Conservation (phyloP, 2,797 vertebrate species). For the Gila robusta region DNA sequence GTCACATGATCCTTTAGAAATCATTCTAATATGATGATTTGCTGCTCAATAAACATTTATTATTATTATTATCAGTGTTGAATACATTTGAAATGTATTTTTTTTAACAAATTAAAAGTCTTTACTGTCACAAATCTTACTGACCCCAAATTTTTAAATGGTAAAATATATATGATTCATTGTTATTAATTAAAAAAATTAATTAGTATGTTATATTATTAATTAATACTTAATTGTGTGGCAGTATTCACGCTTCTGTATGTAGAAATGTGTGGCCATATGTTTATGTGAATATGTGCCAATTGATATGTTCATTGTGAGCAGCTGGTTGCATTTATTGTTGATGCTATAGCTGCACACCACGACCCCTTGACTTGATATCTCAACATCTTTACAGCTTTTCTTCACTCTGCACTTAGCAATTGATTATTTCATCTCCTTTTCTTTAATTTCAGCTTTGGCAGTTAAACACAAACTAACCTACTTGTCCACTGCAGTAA, state of each 20-base stretch:
- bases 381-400: neutral
- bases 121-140: neutral
- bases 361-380: conserved; percentile 22
- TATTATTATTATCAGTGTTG: neutral
- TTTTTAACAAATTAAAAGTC: too few species aligned
- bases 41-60: neutral
- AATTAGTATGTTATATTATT: neutral
- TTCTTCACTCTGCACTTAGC: too few species aligned
- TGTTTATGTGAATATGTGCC: conserved; percentile 24
- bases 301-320: conserved; percentile 18
- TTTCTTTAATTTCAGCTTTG: neutral
- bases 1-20: neutral
- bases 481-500: neutral
- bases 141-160: neutral
- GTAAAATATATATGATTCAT: neutral
- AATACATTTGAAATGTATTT: neutral
- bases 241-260: neutral
- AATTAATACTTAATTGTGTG: neutral
- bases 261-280: neutral
- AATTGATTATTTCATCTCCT: neutral
- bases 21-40: neutral
- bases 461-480: neutral
- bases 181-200: neutral
- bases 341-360: conserved; percentile 30
- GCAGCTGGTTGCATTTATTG: conserved; percentile 40